Base-by-base conservation (phyloP, 92 coral and sea anemone species). In the Plumapathes pennacea region DNA sequence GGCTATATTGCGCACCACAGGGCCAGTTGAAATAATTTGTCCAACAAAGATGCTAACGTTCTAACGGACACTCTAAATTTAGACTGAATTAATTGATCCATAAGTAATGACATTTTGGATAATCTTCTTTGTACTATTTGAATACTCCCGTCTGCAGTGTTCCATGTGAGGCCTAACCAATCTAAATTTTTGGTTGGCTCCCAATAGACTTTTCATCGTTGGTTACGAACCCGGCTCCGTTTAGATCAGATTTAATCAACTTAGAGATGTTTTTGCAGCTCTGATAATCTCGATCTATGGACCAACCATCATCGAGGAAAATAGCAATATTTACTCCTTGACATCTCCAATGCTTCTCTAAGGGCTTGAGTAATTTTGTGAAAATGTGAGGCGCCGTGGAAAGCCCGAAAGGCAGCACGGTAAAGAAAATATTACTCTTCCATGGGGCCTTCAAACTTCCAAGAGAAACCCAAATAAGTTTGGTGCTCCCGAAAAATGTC, bases 141-240 rank as follows among this genome's bases (percentile, higher is more conserved):
- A n/a, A 79, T 31, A 21, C 74, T 44, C 27, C 85, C 85, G n/a
- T 10, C 10, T 19, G 38, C 6, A 36, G 46, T 31, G 26, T 77
- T 47, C 85, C 85, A 77, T 7, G 25, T 30, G n/a, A 77, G 14
- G 11, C 85, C 85, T 32, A 79, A 40, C 86, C 71, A 80, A 19
- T 65, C 71, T 61, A 51, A 24, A 28, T 19, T 19, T 66, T 79
- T 74, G 9, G 58, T 43, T 21, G 86, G 70, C 9, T 45, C 55
- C 81, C 86, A 79, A 63, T 17, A 2, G 74, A 62, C 39, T 71
- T 71, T 19, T 54, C 80, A 21, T 78, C 80, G 44, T 79, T 79
- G 17, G 69, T 50, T 8, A 71, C 36, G 32, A 71, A 79, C 14
- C 86, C 80, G 15, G 74, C 74, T 1, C 22, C 14, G 13, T 14